These are phyloP conservation scores for Pycnomerus fuliginosus DNA, from an alignment of 2,888 invertebrate genomes.

Conservation along the genomic window DNA sequence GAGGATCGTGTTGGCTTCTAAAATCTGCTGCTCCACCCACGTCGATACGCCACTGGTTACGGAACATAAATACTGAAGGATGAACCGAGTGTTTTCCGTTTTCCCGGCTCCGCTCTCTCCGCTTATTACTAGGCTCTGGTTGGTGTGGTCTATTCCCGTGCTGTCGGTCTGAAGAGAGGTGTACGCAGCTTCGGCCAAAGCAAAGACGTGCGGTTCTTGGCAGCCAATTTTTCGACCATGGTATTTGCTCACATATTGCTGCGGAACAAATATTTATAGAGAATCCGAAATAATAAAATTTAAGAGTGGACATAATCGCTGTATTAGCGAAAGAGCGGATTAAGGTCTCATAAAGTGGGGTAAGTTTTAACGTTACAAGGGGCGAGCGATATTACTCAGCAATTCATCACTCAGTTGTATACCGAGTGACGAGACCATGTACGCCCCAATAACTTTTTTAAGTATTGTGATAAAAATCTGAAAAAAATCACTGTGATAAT, in stretches of 20 bases:
- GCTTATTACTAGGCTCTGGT: constrained; percentile 87
- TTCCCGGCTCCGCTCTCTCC: constrained; percentile 94
- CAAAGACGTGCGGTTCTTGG: constrained; percentile 86
- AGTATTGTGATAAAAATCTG: too few relatives aligned
- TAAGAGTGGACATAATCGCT: too few relatives aligned
- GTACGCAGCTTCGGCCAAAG: constrained; percentile 87
- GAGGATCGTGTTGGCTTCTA: constrained; percentile 89
- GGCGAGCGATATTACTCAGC: too few relatives aligned
- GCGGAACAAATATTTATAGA: constrained; percentile 46
- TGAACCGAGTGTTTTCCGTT: constrained; percentile 90
- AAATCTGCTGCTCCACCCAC: constrained; percentile 94
- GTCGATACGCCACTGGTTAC: constrained; percentile 78
- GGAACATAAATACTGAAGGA: constrained; percentile 87
- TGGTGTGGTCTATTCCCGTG: constrained; percentile 44
- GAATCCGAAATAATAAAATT: too few relatives aligned
- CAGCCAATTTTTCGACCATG: constrained; percentile 79
- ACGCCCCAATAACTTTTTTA: too few relatives aligned
- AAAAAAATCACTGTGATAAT: too few relatives aligned
- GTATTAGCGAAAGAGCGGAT: too few relatives aligned
- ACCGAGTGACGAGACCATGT: too few relatives aligned
- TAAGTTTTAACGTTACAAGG: too few relatives aligned
- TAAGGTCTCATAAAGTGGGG: too few relatives aligned
- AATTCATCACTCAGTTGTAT: too few relatives aligned
- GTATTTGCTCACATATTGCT: constrained; percentile 83
- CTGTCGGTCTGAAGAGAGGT: constrained; percentile 63